phyloP scores from a whole-genome alignment of 2,797 vertebrate genomes.

The Xenopus petersii region DNA sequence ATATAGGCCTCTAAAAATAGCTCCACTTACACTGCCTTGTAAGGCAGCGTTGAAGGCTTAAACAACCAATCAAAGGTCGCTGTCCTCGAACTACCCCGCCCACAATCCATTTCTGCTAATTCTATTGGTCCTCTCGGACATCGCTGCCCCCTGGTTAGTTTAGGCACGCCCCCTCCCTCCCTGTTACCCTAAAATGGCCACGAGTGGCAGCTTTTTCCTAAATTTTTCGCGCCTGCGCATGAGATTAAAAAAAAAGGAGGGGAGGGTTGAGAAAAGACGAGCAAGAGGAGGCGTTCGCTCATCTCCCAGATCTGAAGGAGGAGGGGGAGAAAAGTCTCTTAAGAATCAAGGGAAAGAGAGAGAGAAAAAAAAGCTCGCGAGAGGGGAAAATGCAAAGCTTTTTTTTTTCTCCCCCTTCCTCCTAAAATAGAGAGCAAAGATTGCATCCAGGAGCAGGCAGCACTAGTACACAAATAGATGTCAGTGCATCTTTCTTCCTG shows the following conservation, averaged over 20 bases:
- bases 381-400: constrained; percentile 38
- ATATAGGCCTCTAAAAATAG: constrained; percentile 98
- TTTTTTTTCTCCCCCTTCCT: constrained; percentile 60
- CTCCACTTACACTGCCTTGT: constrained; percentile 81
- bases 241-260: constrained; percentile 28
- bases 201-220: constrained; percentile 73
- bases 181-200: constrained; percentile 81
- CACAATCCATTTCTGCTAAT: constrained; percentile 34
- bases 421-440: constrained; percentile 79
- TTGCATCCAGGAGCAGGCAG: constrained; percentile 70
- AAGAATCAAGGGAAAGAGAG: constrained; percentile 44
- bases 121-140: constrained; percentile 70
- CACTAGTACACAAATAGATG: constrained; percentile 84
- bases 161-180: constrained; percentile 44
- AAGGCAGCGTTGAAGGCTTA: constrained; percentile 63
- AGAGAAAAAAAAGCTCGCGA: constrained; percentile 39
- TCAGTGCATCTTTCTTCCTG: constrained; percentile 71
- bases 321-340: constrained; percentile 48
- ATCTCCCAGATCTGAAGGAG: constrained; percentile 43
- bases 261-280: constrained; percentile 37
- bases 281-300: constrained; percentile 21
- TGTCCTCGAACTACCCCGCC: constrained; percentile 48
- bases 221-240: constrained; percentile 70
- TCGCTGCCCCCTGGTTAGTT: constrained; percentile 57
- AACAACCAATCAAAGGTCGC: constrained; percentile 64